phyloP scores from a whole-genome alignment of 2,113 vertebrate species.

The human region DNA sequence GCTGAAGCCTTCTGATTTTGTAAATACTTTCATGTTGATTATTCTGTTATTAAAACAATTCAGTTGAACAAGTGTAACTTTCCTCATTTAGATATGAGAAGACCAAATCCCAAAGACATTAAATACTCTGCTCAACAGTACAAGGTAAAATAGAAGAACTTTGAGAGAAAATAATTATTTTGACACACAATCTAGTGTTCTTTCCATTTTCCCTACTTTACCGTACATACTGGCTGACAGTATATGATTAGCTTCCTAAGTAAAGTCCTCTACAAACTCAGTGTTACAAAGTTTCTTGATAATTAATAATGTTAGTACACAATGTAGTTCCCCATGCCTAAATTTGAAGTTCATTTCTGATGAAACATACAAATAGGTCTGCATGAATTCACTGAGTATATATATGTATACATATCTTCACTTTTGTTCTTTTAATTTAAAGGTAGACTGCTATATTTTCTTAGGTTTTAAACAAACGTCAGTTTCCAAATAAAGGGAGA shows the following conservation, averaged over 20 bases:
- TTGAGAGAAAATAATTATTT: not conserved
- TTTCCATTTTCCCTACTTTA: not conserved
- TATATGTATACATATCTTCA: not conserved
- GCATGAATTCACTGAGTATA: not conserved
- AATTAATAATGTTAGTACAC: not conserved
- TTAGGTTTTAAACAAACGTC: not conserved
- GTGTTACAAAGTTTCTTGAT: not conserved
- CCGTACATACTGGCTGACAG: not conserved
- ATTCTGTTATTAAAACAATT: slow-evolving; percentile 16
- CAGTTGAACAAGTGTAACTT: not conserved
- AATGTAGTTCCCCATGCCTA: not conserved
- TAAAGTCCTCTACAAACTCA: not conserved
- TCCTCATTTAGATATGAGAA: not conserved
- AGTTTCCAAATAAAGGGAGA: not conserved
- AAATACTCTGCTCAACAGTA: not conserved
- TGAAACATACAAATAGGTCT: not conserved
- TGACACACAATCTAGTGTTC: not conserved
- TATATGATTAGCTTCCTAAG: not conserved
- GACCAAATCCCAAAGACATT: not conserved
- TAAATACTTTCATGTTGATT: not conserved
- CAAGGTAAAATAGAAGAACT: not conserved
- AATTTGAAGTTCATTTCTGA: slow-evolving; percentile 22
- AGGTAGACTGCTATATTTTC: not conserved
- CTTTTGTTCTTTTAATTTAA: slow-evolving; percentile 25
- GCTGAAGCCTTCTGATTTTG: not conserved